phyloP scores from a whole-genome alignment of 1,140 invertebrate species.

The Steinernema feltiae region DNA sequence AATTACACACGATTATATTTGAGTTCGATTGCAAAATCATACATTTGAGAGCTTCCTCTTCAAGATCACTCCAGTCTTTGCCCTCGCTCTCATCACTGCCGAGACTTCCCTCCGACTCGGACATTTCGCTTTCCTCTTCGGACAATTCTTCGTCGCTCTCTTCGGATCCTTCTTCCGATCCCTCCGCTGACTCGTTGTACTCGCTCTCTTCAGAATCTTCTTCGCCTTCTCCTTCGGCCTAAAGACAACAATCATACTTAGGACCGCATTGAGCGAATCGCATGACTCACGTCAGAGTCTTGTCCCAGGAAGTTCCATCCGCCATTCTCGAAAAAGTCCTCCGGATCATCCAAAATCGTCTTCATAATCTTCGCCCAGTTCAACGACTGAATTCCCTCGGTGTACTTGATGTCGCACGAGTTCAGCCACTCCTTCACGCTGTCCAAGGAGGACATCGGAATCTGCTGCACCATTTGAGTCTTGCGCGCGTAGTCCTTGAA shows the following conservation, averaged over 20 bases:
- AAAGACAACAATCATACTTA: constrained; percentile 58
- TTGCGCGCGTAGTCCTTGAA: constrained; percentile 96
- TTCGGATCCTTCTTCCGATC: constrained; percentile 36
- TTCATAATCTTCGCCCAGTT: constrained; percentile 99
- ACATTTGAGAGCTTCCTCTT: constrained; percentile 81
- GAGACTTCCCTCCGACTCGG: constrained; percentile 38
- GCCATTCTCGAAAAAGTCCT: constrained; percentile 94
- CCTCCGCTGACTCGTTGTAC: constrained; percentile 62
- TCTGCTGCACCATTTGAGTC: constrained; percentile 89
- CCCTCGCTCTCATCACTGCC: constrained; percentile 49
- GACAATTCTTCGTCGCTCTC: constrained; percentile 42
- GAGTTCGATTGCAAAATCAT: neutral
- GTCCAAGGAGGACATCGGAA: constrained; percentile 96
- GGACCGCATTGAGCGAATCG: too few relatives aligned
- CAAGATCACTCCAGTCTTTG: constrained; percentile 67
- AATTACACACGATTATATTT: constrained; percentile 18
- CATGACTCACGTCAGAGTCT: constrained; percentile 67
- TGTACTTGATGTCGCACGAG: constrained; percentile 92
- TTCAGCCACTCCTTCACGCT: constrained; percentile 73
- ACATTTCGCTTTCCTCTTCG: constrained; percentile 22
- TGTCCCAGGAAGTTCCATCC: constrained; percentile 97
- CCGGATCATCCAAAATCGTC: constrained; percentile 94
- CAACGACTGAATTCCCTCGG: constrained; percentile 93
- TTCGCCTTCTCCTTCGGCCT: constrained; percentile 56
- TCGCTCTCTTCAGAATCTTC: constrained; percentile 60